Base-by-base conservation (phyloP, 2,888 invertebrate species). In the Tipula lateralis region DNA sequence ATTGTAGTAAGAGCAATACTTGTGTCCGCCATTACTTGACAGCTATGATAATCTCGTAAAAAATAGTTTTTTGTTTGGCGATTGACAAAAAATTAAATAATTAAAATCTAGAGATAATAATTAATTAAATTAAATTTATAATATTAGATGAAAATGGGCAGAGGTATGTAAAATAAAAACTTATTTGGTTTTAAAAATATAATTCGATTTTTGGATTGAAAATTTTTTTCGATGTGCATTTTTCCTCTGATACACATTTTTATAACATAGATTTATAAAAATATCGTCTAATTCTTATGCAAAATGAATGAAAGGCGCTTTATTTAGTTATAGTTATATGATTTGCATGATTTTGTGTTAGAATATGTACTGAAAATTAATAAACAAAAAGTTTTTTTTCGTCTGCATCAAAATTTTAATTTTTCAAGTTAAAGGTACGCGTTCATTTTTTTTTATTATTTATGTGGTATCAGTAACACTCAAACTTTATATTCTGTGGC, bases 21-120 rank as follows among this genome's bases (percentile, higher is more conserved):
- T 66, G 66, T 66, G 66, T 66, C 66, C 66, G 66, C 66, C 66
- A 66, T 66, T 66, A 24, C 66, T 66, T 66, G 66, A 66, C 66
- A 66, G 66, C 66, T 66, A 66, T 66, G 66, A 66, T 66, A 24
- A 66, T 66, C 24, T 24, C 24, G 66, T 66, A 66, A 66, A 66
- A 66, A 2, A 66, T 66, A 66, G 2, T 36, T 66, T 66, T 66
- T 7, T 66, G 66, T 66, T 66, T 19, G 12, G 7, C 66, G 24
- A 66, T 66, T 66, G 3, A 9, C 19, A 66, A 66, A 66, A 24
- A 50, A 16, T 50, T 19, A 24, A 66, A 19, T 66, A 13, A 66
- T 24, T 24, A 66, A 1, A 24, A 24, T 12, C 66, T 24, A 66
- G 66, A 19, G 66, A 24, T 2, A n/a, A 9, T 24, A 19, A 24